These are phyloP conservation scores for Oreochromis grahami DNA, from an alignment of 2,797 vertebrate genomes.

Conservation along the genomic window DNA sequence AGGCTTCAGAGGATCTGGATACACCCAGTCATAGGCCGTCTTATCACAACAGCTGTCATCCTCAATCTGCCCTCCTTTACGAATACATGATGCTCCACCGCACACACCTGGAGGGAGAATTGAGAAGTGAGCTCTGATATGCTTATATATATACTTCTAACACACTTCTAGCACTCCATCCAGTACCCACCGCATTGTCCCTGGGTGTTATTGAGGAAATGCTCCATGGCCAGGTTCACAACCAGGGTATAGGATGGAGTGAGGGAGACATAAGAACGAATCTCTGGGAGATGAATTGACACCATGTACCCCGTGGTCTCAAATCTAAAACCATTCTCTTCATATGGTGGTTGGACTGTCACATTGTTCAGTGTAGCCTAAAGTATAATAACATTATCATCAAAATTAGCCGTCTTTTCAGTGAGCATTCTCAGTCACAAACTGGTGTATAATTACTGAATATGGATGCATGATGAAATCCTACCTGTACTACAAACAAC, in stretches of 20 bases:
- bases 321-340: slow-evolving; percentile 59
- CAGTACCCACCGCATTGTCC: slow-evolving; percentile 70
- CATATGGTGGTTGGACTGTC: slow-evolving; percentile 52
- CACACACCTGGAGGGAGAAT: slow-evolving; percentile 60
- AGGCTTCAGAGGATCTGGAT: slow-evolving; percentile 54
- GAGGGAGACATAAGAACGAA: slow-evolving; percentile 67
- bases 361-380: slow-evolving; percentile 62
- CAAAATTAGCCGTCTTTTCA: not conserved
- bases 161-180: not conserved
- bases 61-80: slow-evolving; percentile 60
- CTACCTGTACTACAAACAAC: slow-evolving; percentile 1
- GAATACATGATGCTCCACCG: slow-evolving; percentile 64
- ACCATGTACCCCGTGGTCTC: slow-evolving; percentile 46
- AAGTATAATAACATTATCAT: not conserved
- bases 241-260: slow-evolving; percentile 29
- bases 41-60: slow-evolving; percentile 63
- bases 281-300: slow-evolving; percentile 50
- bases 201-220: slow-evolving; percentile 70
- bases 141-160: not conserved
- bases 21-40: slow-evolving; percentile 70
- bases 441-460: not conserved
- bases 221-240: slow-evolving; percentile 66
- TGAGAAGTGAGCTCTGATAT: not conserved
- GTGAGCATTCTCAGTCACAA: too few relatives aligned
- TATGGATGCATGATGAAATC: not conserved